These are phyloP conservation scores for Mormyrus proboscirostris DNA, from an alignment of 2,797 vertebrate species.

Conservation along the genomic window DNA sequence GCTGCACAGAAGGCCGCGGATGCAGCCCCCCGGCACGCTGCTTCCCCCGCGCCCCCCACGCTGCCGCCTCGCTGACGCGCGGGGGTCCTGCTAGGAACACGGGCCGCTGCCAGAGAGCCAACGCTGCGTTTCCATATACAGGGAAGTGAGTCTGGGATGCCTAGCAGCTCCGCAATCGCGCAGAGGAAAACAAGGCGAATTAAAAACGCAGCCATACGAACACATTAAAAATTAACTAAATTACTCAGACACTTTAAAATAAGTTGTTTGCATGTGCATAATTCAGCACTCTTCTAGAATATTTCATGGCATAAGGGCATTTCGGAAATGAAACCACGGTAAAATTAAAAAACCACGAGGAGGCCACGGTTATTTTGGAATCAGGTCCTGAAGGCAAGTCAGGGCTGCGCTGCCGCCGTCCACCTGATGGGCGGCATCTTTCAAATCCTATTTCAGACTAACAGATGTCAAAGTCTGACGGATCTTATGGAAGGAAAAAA, in stretches of 20 bases:
- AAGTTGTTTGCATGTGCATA: not conserved
- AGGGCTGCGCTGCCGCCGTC: not conserved
- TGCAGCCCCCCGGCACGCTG: constrained; percentile 29
- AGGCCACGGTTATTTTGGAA: not conserved
- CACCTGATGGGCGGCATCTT: not conserved
- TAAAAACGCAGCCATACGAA: not conserved
- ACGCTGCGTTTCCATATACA: not conserved
- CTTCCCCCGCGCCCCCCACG: constrained; percentile 29
- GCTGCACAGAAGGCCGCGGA: constrained; percentile 33
- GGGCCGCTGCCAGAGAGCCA: not conserved
- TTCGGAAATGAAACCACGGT: not conserved
- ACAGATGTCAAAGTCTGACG: not conserved
- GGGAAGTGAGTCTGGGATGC: not conserved
- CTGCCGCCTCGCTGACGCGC: constrained; percentile 10
- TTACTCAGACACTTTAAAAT: not conserved
- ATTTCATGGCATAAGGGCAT: not conserved
- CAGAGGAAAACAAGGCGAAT: not conserved
- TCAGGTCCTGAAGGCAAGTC: not conserved
- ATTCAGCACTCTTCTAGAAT: not conserved
- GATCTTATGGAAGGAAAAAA: not conserved
- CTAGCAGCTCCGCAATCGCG: not conserved
- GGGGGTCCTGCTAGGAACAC: not conserved
- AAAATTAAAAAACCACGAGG: constrained; percentile 3
- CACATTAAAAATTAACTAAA: not conserved
- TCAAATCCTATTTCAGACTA: not conserved